These are phyloP conservation scores for Antheraea assamensis DNA, from an alignment of 2,888 invertebrate species.

Conservation along the genomic window DNA sequence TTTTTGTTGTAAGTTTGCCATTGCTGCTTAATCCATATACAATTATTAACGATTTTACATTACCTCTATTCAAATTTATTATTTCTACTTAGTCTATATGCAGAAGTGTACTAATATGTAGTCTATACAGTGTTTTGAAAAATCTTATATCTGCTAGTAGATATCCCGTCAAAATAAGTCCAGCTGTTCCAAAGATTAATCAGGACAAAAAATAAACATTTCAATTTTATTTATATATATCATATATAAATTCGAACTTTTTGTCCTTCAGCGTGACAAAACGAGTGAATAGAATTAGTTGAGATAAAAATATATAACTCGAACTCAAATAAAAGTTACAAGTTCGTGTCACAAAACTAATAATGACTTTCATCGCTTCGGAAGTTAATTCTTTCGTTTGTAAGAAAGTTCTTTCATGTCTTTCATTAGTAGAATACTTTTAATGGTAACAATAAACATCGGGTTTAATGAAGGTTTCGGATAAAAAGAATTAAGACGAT, in stretches of 20 bases:
- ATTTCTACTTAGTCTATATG: too few relatives aligned
- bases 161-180: too few relatives aligned
- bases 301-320: slow-evolving; percentile 1
- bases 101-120: too few relatives aligned
- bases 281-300: not conserved
- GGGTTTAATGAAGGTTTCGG: not conserved
- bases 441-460: slow-evolving; percentile 11
- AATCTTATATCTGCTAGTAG: too few relatives aligned
- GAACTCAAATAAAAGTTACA: slow-evolving; percentile 13
- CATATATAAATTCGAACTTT: not conserved
- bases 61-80: too few relatives aligned
- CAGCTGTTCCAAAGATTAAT: too few relatives aligned
- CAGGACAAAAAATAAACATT: too few relatives aligned
- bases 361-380: slow-evolving; percentile 13
- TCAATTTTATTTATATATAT: too few relatives aligned
- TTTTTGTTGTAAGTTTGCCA: too few relatives aligned
- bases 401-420: slow-evolving; percentile 11
- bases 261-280: not conserved
- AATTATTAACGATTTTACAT: too few relatives aligned
- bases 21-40: too few relatives aligned
- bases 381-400: slow-evolving; percentile 16
- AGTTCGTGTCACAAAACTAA: slow-evolving; percentile 15
- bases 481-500: not conserved
- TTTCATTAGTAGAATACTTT: slow-evolving; percentile 11
- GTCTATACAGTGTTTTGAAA: too few relatives aligned